phyloP scores from a whole-genome alignment of 1,140 invertebrate genomes.

The Microplitis demolitor region DNA sequence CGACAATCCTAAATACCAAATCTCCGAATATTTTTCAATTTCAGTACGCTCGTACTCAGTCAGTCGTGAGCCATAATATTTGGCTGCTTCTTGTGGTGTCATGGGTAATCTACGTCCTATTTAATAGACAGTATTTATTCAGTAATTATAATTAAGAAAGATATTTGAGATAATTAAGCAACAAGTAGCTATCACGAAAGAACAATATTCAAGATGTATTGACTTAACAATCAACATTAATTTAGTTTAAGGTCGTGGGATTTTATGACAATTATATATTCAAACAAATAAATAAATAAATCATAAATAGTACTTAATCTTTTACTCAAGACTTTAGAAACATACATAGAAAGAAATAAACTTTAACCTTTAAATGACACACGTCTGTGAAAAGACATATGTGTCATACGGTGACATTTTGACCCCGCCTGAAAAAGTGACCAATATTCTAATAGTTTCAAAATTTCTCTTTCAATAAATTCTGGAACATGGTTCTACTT shows the following conservation, averaged over 20 bases:
- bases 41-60: constrained; percentile 87
- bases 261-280: background rate
- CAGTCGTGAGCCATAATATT: constrained; percentile 77
- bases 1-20: constrained; percentile 88
- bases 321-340: too few relatives aligned
- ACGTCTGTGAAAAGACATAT: too few relatives aligned
- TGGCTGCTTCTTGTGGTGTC: constrained; percentile 71
- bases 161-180: background rate
- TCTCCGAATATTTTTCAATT: constrained; percentile 84
- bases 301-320: too few relatives aligned
- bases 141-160: constrained; percentile 4
- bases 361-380: too few relatives aligned
- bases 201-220: constrained; percentile 9
- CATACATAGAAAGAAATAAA: too few relatives aligned
- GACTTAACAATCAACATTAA: background rate
- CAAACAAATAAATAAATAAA: too few relatives aligned
- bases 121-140: constrained; percentile 9
- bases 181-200: background rate
- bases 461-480: too few relatives aligned
- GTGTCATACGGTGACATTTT: too few relatives aligned
- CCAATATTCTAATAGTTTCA: too few relatives aligned
- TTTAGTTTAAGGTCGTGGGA: background rate
- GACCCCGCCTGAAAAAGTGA: too few relatives aligned
- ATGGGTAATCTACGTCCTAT: constrained; percentile 57
- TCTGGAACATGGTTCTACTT: too few relatives aligned